Conservation (phyloP, 92 coral and sea anemone species). For the Actinernus sp. region DNA sequence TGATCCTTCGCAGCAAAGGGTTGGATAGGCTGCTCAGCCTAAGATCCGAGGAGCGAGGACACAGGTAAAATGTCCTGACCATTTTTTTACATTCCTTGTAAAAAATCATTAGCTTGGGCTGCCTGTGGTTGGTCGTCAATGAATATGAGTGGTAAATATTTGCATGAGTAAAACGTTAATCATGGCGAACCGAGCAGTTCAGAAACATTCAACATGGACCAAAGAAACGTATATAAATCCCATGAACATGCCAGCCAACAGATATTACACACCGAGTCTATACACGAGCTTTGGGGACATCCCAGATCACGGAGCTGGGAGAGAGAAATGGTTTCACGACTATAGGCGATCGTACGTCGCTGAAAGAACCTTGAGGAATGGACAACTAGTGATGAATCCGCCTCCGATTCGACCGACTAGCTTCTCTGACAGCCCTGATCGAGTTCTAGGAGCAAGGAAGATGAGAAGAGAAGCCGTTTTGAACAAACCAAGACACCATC, state of each 20-base stretch:
- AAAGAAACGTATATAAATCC: slow-evolving; percentile 87
- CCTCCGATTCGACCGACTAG: slow-evolving; percentile 95
- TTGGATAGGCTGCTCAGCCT: too few species aligned
- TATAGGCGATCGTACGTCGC: slow-evolving; percentile 87
- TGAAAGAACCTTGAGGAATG: slow-evolving; percentile 71
- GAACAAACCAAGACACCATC: slow-evolving; percentile 75
- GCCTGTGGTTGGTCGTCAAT: too few species aligned
- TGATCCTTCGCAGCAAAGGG: too few species aligned
- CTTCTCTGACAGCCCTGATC: slow-evolving; percentile 89
- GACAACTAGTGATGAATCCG: slow-evolving; percentile 67
- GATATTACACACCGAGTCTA: slow-evolving; percentile 77
- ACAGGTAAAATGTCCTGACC: too few species aligned
- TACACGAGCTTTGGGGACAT: slow-evolving; percentile 66
- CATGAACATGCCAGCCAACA: slow-evolving; percentile 72
- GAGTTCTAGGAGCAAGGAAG: slow-evolving; percentile 84
- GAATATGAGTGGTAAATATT: too few species aligned
- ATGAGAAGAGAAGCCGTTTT: slow-evolving; percentile 80
- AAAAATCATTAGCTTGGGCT: too few species aligned
- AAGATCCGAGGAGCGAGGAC: too few species aligned
- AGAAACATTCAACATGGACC: slow-evolving; percentile 82
- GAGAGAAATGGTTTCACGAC: slow-evolving; percentile 96
- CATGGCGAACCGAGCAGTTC: slow-evolving; percentile 83
- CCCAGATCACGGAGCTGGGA: slow-evolving; percentile 71
- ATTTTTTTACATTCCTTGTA: too few species aligned
- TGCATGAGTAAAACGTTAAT: too few species aligned